These are phyloP conservation scores for Chelonoidis abingdonii DNA, from an alignment of 2,113 vertebrate species.

Conservation along the genomic window DNA sequence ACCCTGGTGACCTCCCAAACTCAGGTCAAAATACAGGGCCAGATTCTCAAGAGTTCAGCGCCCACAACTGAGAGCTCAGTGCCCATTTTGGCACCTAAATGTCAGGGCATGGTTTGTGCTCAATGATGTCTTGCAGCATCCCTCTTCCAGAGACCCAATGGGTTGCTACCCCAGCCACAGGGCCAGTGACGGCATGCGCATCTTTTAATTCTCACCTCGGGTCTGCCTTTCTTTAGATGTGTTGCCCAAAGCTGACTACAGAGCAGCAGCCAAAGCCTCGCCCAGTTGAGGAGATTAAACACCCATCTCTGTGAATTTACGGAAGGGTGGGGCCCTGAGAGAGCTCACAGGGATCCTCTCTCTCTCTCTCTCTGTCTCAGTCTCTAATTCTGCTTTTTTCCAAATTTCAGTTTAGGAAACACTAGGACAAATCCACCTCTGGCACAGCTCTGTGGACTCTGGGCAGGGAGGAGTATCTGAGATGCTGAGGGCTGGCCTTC, in stretches of 20 bases:
- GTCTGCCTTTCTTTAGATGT: fast-evolving
- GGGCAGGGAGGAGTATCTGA: background rate
- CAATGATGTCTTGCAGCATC: background rate
- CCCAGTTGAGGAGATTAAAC: background rate
- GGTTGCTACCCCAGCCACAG: background rate
- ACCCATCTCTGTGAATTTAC: background rate
- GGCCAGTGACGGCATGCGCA: fast-evolving
- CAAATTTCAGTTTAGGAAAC: background rate
- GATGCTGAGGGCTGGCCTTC: fast-evolving
- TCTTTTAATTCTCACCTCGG: background rate
- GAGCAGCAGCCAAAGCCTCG: background rate
- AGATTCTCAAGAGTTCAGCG: constrained; percentile 39
- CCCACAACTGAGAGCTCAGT: constrained; percentile 20
- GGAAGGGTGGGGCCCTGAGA: background rate
- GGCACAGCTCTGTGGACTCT: background rate
- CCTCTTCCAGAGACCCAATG: fast-evolving
- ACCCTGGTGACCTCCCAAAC: constrained; percentile 63
- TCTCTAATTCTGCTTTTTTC: background rate
- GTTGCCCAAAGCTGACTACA: background rate
- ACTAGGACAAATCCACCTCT: background rate
- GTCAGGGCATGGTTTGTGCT: constrained; percentile 21
- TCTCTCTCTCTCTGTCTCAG: background rate
- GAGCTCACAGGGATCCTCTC: background rate
- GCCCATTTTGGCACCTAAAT: constrained; percentile 58
- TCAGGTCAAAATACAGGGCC: background rate